phyloP scores from a whole-genome alignment of 1,140 invertebrate species.

The Lepidostoma basale region DNA sequence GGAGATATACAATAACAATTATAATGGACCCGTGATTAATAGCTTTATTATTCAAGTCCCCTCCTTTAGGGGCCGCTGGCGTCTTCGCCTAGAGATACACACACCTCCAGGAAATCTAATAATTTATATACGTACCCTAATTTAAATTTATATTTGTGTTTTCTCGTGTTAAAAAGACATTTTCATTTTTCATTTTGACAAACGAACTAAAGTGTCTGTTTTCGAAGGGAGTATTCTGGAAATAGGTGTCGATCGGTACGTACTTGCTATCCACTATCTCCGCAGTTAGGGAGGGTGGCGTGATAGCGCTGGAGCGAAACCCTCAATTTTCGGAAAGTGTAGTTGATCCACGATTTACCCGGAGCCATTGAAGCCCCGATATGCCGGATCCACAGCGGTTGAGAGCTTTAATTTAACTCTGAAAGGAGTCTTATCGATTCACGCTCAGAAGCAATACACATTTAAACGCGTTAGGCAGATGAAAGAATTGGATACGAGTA shows the following conservation, averaged over 20 bases:
- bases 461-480: conserved; percentile 12
- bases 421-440: conserved; percentile 25
- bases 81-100: neutral
- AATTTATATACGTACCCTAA: neutral
- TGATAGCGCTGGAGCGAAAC: neutral
- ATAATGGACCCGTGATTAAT: conserved; percentile 41
- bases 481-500: conserved; percentile 1
- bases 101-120: neutral
- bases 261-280: too few species aligned
- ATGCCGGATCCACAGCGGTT: conserved; percentile 12
- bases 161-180: neutral
- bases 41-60: conserved; percentile 42
- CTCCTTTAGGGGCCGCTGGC: neutral
- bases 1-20: conserved; percentile 42
- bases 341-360: conserved; percentile 11
- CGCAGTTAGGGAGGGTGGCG: too few species aligned
- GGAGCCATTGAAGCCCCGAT: conserved; percentile 17
- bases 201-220: too few species aligned
- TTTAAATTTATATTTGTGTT: neutral
- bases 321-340: neutral
- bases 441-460: conserved; percentile 15
- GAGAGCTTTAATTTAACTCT: conserved; percentile 34
- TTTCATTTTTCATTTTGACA: too few species aligned
- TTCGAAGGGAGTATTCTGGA: too few species aligned
- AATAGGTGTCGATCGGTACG: too few species aligned